These are phyloP conservation scores for Heliothis subflexa DNA, from an alignment of 1,140 invertebrate species.

Conservation along the genomic window DNA sequence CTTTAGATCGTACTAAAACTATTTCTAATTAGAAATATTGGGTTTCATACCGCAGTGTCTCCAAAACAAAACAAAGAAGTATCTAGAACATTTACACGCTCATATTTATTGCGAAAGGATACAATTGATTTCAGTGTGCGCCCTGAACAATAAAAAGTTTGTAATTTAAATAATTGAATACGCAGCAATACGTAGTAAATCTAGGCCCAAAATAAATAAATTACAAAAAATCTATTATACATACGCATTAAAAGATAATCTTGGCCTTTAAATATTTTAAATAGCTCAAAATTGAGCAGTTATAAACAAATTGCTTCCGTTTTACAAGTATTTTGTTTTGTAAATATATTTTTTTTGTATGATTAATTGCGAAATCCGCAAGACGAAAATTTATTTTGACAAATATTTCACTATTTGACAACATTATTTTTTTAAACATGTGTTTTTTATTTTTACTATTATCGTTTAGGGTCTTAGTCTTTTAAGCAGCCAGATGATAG, in stretches of 20 bases:
- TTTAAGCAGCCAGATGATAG: neutral
- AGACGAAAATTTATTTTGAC: conserved; percentile 29
- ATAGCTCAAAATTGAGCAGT: neutral
- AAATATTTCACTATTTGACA: conserved; percentile 20
- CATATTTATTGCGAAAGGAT: neutral
- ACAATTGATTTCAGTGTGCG: neutral
- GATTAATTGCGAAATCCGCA: conserved; percentile 18
- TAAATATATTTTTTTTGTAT: neutral
- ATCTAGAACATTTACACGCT: neutral
- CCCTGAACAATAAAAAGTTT: neutral
- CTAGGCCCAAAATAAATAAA: neutral
- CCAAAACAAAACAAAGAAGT: conserved; percentile 16
- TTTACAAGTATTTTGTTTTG: neutral
- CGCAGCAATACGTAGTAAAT: neutral
- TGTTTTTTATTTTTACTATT: neutral
- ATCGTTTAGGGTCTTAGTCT: neutral
- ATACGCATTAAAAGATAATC: conserved; percentile 12
- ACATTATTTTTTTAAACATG: neutral
- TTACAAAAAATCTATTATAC: neutral
- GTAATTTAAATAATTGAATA: neutral
- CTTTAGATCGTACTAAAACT: too few relatives aligned
- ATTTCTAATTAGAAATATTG: too few relatives aligned
- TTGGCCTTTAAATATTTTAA: neutral
- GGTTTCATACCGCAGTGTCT: too few relatives aligned
- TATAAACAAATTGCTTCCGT: neutral